These are phyloP conservation scores for Setipinna tenuifilis DNA, from an alignment of 2,797 vertebrate species.

Conservation along the genomic window DNA sequence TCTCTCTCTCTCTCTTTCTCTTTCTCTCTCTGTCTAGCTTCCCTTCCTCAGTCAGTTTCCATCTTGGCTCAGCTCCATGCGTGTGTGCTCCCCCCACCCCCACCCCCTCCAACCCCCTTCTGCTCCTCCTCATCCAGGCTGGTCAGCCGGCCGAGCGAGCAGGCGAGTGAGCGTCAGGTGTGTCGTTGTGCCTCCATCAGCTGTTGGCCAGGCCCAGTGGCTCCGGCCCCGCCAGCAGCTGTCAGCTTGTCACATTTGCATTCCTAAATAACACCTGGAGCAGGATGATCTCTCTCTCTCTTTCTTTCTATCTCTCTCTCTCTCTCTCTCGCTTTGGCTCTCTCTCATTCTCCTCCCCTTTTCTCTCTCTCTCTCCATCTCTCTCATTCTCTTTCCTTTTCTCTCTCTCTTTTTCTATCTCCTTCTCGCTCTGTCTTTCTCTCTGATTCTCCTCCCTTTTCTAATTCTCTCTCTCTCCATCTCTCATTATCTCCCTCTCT, in stretches of 20 bases:
- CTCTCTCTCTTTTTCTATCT: neutral
- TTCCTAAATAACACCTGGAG: slow-evolving; percentile 42
- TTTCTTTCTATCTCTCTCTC: neutral
- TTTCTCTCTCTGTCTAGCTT: neutral
- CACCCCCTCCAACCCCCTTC: neutral
- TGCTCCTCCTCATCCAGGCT: no score
- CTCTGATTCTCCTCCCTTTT: neutral
- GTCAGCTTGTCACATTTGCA: slow-evolving; percentile 47
- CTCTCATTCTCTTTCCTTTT: neutral
- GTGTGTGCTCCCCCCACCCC: neutral
- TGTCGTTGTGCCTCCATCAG: slow-evolving; percentile 32
- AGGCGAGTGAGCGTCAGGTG: slow-evolving; percentile 12
- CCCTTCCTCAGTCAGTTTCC: neutral
- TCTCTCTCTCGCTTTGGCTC: neutral
- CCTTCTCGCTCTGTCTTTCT: neutral
- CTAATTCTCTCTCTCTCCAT: neutral
- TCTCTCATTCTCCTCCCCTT: neutral
- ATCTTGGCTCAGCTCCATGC: neutral
- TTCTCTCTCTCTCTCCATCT: neutral
- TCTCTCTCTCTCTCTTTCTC: neutral
- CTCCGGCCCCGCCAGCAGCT: slow-evolving; percentile 35
- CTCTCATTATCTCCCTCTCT: neutral
- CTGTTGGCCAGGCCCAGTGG: slow-evolving; percentile 33
- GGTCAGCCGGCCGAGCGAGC: no score
- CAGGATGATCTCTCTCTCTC: neutral